Evolutionary conservation across 2,113 vertebrate genomes (phyloP).

Genomic region (Centropristis striata): DNA sequence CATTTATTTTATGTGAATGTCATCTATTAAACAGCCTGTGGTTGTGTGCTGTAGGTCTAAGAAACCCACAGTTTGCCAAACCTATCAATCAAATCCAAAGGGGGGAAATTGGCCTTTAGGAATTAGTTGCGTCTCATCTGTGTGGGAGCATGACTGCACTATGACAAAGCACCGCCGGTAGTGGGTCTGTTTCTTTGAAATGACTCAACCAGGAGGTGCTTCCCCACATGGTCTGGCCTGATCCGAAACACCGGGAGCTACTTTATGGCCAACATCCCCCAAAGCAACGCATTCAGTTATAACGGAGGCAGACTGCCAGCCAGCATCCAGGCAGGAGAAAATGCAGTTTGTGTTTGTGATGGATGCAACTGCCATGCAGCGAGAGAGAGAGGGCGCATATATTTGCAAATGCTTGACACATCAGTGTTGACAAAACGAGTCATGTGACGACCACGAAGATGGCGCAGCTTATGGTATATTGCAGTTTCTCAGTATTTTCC

Average conservation of each 20-base stretch:
- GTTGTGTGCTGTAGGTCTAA: slow-evolving; percentile 13
- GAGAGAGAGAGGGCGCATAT: slow-evolving; percentile 37
- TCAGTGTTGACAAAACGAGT: slow-evolving; percentile 82
- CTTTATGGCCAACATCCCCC: slow-evolving; percentile 38
- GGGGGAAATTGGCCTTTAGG: slow-evolving; percentile 8
- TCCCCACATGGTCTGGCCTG: slow-evolving; percentile 60
- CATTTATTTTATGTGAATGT: background rate
- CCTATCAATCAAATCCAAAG: slow-evolving; percentile 21
- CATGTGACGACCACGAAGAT: slow-evolving; percentile 82
- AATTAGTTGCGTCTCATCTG: slow-evolving; percentile 33
- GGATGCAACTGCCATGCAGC: slow-evolving; percentile 52
- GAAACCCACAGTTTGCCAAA: slow-evolving; percentile 35
- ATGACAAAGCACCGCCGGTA: slow-evolving; percentile 70
- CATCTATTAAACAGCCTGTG: background rate
- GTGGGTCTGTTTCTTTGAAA: slow-evolving; percentile 64
- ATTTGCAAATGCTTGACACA: slow-evolving; percentile 77
- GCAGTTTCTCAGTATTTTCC: slow-evolving; percentile 61
- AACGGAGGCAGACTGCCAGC: slow-evolving; percentile 16
- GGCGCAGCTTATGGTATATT: slow-evolving; percentile 79
- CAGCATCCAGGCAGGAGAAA: slow-evolving; percentile 29
- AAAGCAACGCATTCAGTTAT: slow-evolving; percentile 45
- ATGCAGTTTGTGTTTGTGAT: slow-evolving; percentile 65
- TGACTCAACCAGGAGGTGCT: slow-evolving; percentile 75
- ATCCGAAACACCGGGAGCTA: slow-evolving; percentile 51
- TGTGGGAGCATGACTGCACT: slow-evolving; percentile 68